Conservation (phyloP, 1,140 invertebrate genomes). For the Anthonomus grandis region DNA sequence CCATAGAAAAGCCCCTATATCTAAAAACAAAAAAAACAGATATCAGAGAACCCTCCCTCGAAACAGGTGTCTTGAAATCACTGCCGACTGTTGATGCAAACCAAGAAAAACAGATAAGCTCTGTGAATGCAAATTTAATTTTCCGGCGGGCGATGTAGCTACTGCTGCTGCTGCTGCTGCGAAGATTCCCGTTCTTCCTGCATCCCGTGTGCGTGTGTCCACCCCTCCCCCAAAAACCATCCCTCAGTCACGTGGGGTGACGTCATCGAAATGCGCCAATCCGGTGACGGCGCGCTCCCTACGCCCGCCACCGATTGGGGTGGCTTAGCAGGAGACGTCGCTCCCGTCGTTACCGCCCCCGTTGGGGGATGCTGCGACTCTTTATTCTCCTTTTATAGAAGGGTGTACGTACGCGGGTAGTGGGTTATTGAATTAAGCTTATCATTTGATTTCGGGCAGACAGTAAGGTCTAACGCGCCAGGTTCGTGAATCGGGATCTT, state of each 20-base stretch:
- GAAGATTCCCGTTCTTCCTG: conserved; percentile 37
- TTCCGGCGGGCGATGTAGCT: no score
- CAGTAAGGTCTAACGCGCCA: conserved; percentile 52
- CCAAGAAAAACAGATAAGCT: conserved; percentile 31
- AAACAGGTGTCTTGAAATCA: conserved; percentile 30
- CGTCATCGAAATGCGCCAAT: conserved; percentile 40
- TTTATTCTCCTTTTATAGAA: conserved; percentile 42
- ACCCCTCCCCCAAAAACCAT: conserved; percentile 19
- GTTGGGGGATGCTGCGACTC: conserved; percentile 27
- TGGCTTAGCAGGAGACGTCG: conserved; percentile 32
- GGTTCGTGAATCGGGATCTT: conserved; percentile 35
- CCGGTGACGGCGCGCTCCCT: conserved; percentile 11
- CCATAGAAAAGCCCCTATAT: no score
- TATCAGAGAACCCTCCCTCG: no score
- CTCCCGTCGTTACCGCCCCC: conserved; percentile 22
- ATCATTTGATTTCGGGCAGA: conserved; percentile 70
- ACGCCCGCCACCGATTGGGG: conserved; percentile 34
- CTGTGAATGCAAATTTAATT: conserved; percentile 44
- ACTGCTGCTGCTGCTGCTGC: conserved; percentile 23
- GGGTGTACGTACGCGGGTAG: conserved; percentile 28
- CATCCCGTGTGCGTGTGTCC: conserved; percentile 14
- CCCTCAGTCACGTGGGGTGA: conserved; percentile 42
- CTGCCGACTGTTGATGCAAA: conserved; percentile 31
- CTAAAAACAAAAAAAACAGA: no score
- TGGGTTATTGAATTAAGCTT: conserved; percentile 69